Evolutionary conservation across 2,888 invertebrate genomes (phyloP).

Genomic region (Marasmarcha lunaedactyla): DNA sequence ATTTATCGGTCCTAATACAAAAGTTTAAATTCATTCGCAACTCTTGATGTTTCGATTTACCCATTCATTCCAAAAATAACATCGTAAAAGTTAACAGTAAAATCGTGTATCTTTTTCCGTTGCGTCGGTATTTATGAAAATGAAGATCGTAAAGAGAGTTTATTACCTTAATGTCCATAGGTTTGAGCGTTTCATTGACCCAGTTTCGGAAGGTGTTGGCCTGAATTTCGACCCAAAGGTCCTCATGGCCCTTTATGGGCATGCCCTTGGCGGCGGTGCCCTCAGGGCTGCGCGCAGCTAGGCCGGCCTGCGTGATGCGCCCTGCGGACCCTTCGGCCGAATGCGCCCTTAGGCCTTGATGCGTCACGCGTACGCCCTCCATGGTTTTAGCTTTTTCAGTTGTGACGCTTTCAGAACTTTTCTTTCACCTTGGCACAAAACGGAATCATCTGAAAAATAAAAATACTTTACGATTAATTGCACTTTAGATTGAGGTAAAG

Average conservation of each 20-base stretch:
- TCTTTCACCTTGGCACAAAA: slow-evolving; percentile 30
- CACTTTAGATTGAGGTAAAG: not conserved
- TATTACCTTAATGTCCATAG: slow-evolving; percentile 75
- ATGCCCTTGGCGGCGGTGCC: slow-evolving; percentile 96
- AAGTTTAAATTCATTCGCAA: too few species aligned
- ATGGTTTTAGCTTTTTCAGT: slow-evolving; percentile 23
- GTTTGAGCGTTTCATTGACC: slow-evolving; percentile 93
- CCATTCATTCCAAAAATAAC: not conserved
- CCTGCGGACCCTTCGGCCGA: slow-evolving; percentile 72
- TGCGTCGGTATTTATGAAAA: not conserved
- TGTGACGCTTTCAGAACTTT: slow-evolving; percentile 23
- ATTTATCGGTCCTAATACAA: too few species aligned
- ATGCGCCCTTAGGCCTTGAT: slow-evolving; percentile 69
- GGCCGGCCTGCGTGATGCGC: slow-evolving; percentile 79
- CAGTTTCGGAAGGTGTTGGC: slow-evolving; percentile 97
- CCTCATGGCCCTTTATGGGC: slow-evolving; percentile 94
- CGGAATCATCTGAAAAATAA: slow-evolving; percentile 36
- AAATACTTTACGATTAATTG: slow-evolving; percentile 5
- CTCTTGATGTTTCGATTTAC: too few species aligned
- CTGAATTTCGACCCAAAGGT: slow-evolving; percentile 96
- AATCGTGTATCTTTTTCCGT: not conserved
- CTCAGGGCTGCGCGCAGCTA: slow-evolving; percentile 88
- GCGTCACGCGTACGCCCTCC: slow-evolving; percentile 70
- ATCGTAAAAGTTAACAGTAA: not conserved
- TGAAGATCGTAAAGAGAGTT: not conserved